A percentile compares a stretch with the other conserved stretches of the same genome.
Conservation (phyloP, 64 coral and sea anemone genomes). For the Actinia tenebrosa region DNA sequence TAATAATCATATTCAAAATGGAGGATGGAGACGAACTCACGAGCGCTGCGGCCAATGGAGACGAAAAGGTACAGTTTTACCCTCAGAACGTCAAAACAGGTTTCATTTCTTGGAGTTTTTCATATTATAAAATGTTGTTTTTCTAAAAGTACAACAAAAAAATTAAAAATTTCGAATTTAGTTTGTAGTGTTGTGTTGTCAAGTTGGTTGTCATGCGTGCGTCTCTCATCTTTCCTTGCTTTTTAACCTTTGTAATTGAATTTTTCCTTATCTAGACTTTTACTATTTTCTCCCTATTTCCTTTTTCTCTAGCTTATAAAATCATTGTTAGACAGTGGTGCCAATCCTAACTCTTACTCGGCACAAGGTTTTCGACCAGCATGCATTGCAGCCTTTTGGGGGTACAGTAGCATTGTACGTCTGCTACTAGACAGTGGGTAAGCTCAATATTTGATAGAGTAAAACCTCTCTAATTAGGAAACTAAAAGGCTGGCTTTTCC, state of each 20-base stretch:
- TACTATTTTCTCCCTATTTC: background rate
- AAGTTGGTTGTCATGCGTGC: background rate
- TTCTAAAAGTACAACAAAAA: background rate
- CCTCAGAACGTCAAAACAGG: background rate
- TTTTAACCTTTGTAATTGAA: background rate
- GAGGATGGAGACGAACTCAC: constrained; percentile 64
- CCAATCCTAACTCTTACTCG: constrained; percentile 46
- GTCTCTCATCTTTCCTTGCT: background rate
- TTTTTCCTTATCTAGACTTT: background rate
- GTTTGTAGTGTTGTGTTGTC: background rate
- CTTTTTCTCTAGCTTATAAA: constrained; percentile 42
- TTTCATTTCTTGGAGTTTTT: background rate
- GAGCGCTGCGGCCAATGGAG: constrained; percentile 60
- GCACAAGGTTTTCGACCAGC: constrained; percentile 69
- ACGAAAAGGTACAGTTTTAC: constrained; percentile 69
- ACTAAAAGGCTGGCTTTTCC: no score
- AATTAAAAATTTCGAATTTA: background rate
- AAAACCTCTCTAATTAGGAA: no score
- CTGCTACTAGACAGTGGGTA: constrained; percentile 56
- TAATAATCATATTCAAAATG: constrained; percentile 55
- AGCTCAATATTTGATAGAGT: background rate
- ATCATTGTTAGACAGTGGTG: constrained; percentile 56
- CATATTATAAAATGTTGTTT: background rate
- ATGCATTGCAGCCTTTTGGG: constrained; percentile 90
- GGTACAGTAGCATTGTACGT: constrained; percentile 65